A percentile compares a stretch with the other conserved stretches of the same genome.
phyloP scores from a whole-genome alignment of 2,113 vertebrate genomes.

The Noctilio leporinus region DNA sequence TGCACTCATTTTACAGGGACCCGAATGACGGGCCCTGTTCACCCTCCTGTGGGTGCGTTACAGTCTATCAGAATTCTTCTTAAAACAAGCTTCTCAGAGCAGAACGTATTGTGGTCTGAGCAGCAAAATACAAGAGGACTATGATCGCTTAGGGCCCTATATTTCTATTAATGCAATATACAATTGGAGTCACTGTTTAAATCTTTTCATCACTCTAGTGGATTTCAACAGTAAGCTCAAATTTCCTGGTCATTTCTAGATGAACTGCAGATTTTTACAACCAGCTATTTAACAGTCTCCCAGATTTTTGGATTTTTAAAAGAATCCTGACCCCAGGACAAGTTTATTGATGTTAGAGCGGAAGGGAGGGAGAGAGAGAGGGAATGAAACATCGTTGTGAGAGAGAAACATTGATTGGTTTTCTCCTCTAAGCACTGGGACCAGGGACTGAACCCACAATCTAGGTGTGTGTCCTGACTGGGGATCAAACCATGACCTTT shows the following conservation, averaged over 20 bases:
- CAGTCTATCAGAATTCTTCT: not conserved
- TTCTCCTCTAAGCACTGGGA: no score
- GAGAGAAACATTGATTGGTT: no score
- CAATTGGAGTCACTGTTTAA: not conserved
- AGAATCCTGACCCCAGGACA: not conserved
- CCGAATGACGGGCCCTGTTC: not conserved
- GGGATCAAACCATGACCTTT: no score
- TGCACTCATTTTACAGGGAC: not conserved
- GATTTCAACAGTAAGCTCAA: not conserved
- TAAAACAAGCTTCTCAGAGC: not conserved
- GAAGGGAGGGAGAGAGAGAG: no score
- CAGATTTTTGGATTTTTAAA: not conserved
- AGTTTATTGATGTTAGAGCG: no score
- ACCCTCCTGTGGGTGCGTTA: not conserved
- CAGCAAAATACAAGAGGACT: not conserved
- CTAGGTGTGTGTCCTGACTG: no score
- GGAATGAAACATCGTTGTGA: no score
- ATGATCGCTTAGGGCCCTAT: not conserved
- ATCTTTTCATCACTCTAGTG: not conserved
- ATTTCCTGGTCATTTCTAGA: not conserved
- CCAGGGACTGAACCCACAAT: no score
- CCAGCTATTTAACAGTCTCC: not conserved
- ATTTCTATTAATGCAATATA: not conserved
- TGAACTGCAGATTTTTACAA: not conserved
- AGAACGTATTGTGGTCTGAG: not conserved